Base-by-base conservation (phyloP, 1,140 invertebrate species). In the Scaptomyza hsui region DNA sequence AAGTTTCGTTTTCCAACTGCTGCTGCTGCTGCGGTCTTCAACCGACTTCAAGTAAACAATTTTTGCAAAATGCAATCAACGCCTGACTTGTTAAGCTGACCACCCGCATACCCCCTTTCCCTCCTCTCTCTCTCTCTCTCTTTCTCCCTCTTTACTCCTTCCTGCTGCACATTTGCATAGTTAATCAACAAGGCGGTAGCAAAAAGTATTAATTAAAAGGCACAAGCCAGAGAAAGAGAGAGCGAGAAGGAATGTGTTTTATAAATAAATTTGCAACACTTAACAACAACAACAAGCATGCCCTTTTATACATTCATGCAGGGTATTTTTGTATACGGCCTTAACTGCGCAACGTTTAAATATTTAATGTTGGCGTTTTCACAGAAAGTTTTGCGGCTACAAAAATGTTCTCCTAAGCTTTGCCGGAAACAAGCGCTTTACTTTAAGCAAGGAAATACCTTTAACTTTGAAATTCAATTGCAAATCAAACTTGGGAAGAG, bases 21-120 rank as follows among this genome's bases (percentile, higher is more conserved):
- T n/a, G 19, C 19, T 57, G 15, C 55, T 41, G 39, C 21, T 29
- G 15, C 47, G 15, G n/a, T 39, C 18, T 60, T 13, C 0, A 29
- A 29, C 26, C 6, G 26, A 29, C 24, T 44, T 21, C 41, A 39
- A 65, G 49, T 42, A n/a, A n/a, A n/a, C n/a, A n/a, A n/a, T 59
- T 35, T 35, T 16, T 73, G 78, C 73, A 82, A 82, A 81, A 82
- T 81, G 78, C 78, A 81, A 81, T 81, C 78, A 81, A 35, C 69
- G 32, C 24, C 24, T 44, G 78, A 49, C 78, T 81, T 81, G 78
- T 80, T 80, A 83, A 51, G 74, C 72, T 53, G 21, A 52, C 32
- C 10, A 42, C 18, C 39, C 29, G 6, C 42, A 18, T 15, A 13
- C 37, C 53, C 39, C 21, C 9, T n/a, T 13, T 15, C 32, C 16